Percentiles rank a stretch among this genome's conserved stretches.
These are phyloP conservation scores for Belgica antarctica DNA, from an alignment of 2,888 invertebrate species.

Conservation along the genomic window DNA sequence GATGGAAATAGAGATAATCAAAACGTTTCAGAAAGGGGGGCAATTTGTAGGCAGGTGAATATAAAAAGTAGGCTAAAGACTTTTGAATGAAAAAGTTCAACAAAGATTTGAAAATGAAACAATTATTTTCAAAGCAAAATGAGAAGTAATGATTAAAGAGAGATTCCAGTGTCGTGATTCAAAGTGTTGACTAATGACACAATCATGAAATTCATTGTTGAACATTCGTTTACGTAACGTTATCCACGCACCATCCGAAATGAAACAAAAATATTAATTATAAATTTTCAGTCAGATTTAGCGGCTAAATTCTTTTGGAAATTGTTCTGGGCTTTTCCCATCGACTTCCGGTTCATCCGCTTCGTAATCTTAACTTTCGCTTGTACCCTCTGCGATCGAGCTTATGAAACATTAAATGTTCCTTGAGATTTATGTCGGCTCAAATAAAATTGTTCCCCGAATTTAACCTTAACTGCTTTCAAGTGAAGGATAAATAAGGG, in stretches of 20 bases:
- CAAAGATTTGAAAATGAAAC: too few species aligned
- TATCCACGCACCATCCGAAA: too few species aligned
- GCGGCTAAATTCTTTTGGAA: neutral
- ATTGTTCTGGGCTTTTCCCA: neutral
- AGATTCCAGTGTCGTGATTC: neutral
- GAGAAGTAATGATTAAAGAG: neutral
- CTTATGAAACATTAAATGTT: conserved; percentile 4
- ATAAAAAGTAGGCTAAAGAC: too few species aligned
- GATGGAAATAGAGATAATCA: too few species aligned
- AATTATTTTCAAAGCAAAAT: neutral
- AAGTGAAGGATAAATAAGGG: neutral
- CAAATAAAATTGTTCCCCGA: neutral
- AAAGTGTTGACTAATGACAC: too few species aligned
- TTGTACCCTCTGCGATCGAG: conserved; percentile 4
- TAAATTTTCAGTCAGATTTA: conserved; percentile 2
- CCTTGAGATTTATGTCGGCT: neutral
- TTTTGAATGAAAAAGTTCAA: too few species aligned
- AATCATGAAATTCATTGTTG: too few species aligned
- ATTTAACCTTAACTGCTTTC: neutral
- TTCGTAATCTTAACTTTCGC: neutral
- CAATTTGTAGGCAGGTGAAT: too few species aligned
- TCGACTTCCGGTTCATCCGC: neutral
- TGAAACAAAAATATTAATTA: too few species aligned
- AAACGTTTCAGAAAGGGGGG: too few species aligned
- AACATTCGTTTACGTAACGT: too few species aligned